phyloP scores from a whole-genome alignment of 2,797 vertebrate genomes.

The Amblyraja radiata region DNA sequence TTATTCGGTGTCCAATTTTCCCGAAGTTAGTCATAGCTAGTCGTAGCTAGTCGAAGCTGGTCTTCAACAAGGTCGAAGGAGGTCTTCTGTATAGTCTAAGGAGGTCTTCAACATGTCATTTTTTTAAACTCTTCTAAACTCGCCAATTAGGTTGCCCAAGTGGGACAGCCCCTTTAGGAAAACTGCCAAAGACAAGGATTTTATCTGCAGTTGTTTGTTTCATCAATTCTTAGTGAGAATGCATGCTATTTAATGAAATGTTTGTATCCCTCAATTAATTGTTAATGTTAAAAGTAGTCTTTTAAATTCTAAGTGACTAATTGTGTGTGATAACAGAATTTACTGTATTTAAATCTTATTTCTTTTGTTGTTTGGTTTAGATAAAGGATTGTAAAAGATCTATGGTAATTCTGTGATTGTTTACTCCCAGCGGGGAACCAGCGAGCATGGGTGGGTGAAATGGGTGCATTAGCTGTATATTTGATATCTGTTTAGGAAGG shows the following conservation, averaged over 20 bases:
- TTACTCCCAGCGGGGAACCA: background rate
- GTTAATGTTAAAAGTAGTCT: background rate
- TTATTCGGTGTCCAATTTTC: no score
- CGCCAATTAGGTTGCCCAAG: no score
- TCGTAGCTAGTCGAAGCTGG: no score
- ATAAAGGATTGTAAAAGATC: background rate
- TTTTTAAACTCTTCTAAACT: no score
- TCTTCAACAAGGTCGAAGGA: no score
- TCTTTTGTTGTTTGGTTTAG: background rate
- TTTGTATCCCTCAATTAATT: background rate
- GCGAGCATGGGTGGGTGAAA: background rate
- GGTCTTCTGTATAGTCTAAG: no score
- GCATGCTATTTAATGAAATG: background rate
- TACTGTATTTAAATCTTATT: background rate
- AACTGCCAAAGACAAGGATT: background rate
- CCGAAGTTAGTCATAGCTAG: no score
- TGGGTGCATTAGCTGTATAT: background rate
- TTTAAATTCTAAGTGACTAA: background rate
- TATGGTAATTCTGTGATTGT: slow-evolving; percentile 27
- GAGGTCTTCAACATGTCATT: no score
- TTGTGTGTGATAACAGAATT: background rate
- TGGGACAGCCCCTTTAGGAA: background rate
- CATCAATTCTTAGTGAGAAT: background rate
- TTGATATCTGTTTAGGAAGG: no score
- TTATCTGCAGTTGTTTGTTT: background rate